phyloP scores from a whole-genome alignment of 2,113 vertebrate genomes.

The Coreoperca whiteheadi region DNA sequence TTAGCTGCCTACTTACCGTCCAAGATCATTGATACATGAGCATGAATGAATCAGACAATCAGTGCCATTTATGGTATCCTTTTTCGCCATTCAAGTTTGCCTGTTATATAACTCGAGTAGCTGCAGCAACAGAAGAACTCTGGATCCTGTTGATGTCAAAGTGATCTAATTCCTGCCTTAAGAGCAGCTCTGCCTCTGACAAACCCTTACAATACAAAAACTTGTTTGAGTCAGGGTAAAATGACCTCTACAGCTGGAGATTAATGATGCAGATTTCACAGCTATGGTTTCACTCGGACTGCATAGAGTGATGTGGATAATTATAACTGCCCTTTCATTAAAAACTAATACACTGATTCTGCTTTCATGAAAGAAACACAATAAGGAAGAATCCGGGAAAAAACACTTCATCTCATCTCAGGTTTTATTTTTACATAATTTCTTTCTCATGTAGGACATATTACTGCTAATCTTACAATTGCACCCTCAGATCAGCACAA shows the following conservation, averaged over 20 bases:
- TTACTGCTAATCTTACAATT: slow-evolving; percentile 18
- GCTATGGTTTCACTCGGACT: neutral
- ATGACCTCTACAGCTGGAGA: neutral
- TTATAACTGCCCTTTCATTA: slow-evolving; percentile 14
- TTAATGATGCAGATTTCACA: neutral
- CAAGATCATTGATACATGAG: neutral
- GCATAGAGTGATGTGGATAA: neutral
- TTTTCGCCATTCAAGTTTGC: neutral
- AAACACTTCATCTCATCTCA: neutral
- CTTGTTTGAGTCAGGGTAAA: neutral
- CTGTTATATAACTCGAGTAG: neutral
- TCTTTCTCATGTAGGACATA: neutral
- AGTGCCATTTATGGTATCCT: neutral
- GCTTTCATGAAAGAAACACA: neutral
- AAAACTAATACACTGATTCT: neutral
- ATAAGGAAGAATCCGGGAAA: neutral
- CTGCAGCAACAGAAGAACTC: neutral
- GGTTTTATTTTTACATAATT: slow-evolving; percentile 12
- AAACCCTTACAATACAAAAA: neutral
- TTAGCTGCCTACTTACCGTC: neutral
- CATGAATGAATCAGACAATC: neutral
- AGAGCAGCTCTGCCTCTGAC: neutral
- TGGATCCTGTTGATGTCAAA: neutral
- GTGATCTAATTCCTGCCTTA: neutral
- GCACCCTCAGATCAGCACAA: slow-evolving; percentile 33